These are phyloP conservation scores for Drosophila ercepeae DNA, from an alignment of 1,140 invertebrate genomes.

Conservation along the genomic window DNA sequence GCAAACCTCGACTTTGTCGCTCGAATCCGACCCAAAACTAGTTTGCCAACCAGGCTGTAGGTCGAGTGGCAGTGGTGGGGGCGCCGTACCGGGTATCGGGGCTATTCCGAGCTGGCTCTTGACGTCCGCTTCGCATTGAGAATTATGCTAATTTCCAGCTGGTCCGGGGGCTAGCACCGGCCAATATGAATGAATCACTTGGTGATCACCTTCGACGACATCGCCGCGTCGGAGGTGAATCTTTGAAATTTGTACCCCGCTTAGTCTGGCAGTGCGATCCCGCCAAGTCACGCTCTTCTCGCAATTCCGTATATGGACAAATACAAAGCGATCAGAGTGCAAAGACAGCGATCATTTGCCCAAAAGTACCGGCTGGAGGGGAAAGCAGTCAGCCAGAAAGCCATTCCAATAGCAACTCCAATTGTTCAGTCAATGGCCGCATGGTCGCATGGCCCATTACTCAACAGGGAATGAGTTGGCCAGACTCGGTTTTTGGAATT, in stretches of 20 bases:
- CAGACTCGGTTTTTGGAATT: constrained; percentile 64
- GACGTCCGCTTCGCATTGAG: constrained; percentile 50
- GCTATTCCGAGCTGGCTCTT: constrained; percentile 39
- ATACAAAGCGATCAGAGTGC: constrained; percentile 15
- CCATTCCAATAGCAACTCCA: constrained; percentile 23
- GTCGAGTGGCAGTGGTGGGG: constrained; percentile 4
- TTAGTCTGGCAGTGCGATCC: constrained; percentile 17
- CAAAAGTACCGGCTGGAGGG: too few species aligned
- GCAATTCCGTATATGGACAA: constrained; percentile 39
- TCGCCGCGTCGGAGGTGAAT: constrained; percentile 54
- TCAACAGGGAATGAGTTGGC: constrained; percentile 62
- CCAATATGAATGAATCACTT: constrained; percentile 69
- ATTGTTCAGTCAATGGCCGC: constrained; percentile 54
- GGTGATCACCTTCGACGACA: constrained; percentile 73
- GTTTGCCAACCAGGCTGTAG: constrained; percentile 46
- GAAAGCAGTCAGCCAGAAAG: neutral
- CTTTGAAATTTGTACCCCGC: constrained; percentile 51
- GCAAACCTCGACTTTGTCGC: constrained; percentile 15
- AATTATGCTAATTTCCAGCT: constrained; percentile 71
- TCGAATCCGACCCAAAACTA: constrained; percentile 47
- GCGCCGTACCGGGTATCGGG: constrained; percentile 4
- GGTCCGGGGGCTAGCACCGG: constrained; percentile 51
- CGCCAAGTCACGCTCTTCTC: constrained; percentile 55
- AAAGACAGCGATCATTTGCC: constrained; percentile 31
- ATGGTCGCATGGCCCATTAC: constrained; percentile 55